Evolutionary conservation across 2,113 vertebrate species (phyloP).

Genomic region (Gymnocephalus cernua): DNA sequence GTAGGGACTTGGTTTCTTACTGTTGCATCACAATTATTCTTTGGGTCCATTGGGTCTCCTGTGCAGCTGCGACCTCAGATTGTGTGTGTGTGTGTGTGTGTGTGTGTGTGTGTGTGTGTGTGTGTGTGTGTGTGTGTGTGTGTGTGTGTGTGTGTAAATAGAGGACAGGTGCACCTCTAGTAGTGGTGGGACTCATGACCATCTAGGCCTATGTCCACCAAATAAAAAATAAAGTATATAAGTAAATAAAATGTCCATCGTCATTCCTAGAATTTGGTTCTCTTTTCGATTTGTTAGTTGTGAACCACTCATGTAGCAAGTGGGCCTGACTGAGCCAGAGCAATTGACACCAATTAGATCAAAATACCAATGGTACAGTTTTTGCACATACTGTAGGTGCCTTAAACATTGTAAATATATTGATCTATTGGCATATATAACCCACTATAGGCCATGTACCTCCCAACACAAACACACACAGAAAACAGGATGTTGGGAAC

Average conservation of each 20-base stretch:
- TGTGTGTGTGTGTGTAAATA: slow-evolving; percentile 3
- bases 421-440: slow-evolving; percentile 19
- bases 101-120: slow-evolving; percentile 11
- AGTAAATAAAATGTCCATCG: not conserved
- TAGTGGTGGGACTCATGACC: slow-evolving; percentile 24
- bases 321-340: not conserved
- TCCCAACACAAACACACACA: slow-evolving; percentile 28
- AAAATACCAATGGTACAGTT: not conserved
- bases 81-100: slow-evolving; percentile 36
- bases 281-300: not conserved
- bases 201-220: slow-evolving; percentile 8
- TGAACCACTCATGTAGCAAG: not conserved
- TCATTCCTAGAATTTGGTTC: not conserved
- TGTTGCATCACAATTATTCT: slow-evolving; percentile 79
- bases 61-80: slow-evolving; percentile 67
- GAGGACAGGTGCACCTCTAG: slow-evolving; percentile 49
- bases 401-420: slow-evolving; percentile 36
- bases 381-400: not conserved
- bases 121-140: slow-evolving; percentile 23
- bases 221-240: not conserved
- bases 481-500: slow-evolving; percentile 74
- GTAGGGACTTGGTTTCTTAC: slow-evolving; percentile 58
- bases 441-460: slow-evolving; percentile 36
- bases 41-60: slow-evolving; percentile 62
- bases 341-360: slow-evolving; percentile 4